These are phyloP conservation scores for Larimichthys crocea DNA, from an alignment of 2,113 vertebrate genomes.

Conservation along the genomic window DNA sequence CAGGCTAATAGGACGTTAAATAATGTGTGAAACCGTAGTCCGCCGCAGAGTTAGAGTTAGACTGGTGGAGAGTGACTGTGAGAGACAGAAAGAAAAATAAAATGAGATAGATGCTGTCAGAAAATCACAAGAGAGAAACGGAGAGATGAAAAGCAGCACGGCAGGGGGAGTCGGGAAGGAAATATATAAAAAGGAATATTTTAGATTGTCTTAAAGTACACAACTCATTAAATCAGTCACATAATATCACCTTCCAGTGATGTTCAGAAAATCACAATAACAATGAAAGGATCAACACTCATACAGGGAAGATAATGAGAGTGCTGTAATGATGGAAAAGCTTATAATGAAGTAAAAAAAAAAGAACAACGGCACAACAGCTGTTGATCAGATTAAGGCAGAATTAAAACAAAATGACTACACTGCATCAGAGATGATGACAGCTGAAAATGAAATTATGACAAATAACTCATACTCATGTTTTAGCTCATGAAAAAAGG, in stretches of 20 bases:
- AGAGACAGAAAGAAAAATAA: slow-evolving; percentile 50
- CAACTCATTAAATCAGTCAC: slow-evolving; percentile 20
- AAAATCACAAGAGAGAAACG: slow-evolving; percentile 25
- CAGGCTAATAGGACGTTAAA: slow-evolving; percentile 48
- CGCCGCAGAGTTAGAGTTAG: slow-evolving; percentile 38
- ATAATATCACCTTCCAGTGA: slow-evolving; percentile 10
- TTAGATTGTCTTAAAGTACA: slow-evolving; percentile 23
- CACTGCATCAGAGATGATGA: slow-evolving; percentile 53
- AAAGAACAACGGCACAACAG: slow-evolving; percentile 54
- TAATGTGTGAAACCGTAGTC: slow-evolving; percentile 51
- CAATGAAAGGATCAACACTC: slow-evolving; percentile 37
- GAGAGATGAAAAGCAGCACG: slow-evolving; percentile 27
- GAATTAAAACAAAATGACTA: slow-evolving; percentile 67
- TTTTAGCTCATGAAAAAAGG: slow-evolving; percentile 32
- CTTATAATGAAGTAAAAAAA: slow-evolving; percentile 50
- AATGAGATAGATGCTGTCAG: slow-evolving; percentile 54
- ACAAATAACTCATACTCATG: slow-evolving; percentile 47
- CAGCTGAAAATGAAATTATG: slow-evolving; percentile 50
- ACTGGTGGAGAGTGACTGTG: slow-evolving; percentile 23
- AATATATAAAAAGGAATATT: slow-evolving; percentile 42
- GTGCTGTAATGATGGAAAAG: slow-evolving; percentile 42
- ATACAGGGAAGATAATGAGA: slow-evolving; percentile 29
- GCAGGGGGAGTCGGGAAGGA: not conserved
- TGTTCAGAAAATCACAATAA: slow-evolving; percentile 29
- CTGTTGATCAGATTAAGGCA: slow-evolving; percentile 69